phyloP scores from a whole-genome alignment of 2,113 vertebrate genomes.

The Athene noctua region DNA sequence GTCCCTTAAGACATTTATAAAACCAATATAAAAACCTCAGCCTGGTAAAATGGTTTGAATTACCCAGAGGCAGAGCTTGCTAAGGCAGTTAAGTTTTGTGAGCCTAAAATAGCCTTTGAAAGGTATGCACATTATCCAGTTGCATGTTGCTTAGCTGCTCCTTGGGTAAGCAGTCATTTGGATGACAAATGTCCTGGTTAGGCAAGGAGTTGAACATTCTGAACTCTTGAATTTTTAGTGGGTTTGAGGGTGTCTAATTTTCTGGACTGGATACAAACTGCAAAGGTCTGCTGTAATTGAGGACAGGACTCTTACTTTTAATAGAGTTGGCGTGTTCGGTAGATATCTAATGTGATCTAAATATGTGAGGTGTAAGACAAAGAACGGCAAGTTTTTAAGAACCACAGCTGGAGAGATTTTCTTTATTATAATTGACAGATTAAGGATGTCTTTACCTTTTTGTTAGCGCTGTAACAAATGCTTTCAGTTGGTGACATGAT shows the following conservation, averaged over 20 bases:
- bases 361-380: not conserved
- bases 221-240: not conserved
- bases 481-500: not conserved
- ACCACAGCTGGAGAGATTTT: not conserved
- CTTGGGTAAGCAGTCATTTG: fast-evolving
- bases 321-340: fast-evolving
- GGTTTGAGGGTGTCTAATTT: not conserved
- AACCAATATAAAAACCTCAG: not conserved
- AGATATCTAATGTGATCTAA: fast-evolving
- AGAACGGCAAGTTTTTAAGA: not conserved
- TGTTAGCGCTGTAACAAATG: not conserved
- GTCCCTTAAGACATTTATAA: not conserved
- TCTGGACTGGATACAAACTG: not conserved
- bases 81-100: not conserved
- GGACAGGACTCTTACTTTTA: not conserved
- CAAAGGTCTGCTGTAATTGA: not conserved
- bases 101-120: not conserved
- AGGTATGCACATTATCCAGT: not conserved
- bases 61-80: not conserved
- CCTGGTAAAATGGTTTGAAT: not conserved
- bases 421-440: not conserved
- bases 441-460: not conserved
- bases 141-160: fast-evolving
- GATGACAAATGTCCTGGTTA: not conserved
- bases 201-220: not conserved